These are phyloP conservation scores for Nyctibius bracteatus DNA, from an alignment of 2,113 vertebrate genomes.

Conservation along the genomic window DNA sequence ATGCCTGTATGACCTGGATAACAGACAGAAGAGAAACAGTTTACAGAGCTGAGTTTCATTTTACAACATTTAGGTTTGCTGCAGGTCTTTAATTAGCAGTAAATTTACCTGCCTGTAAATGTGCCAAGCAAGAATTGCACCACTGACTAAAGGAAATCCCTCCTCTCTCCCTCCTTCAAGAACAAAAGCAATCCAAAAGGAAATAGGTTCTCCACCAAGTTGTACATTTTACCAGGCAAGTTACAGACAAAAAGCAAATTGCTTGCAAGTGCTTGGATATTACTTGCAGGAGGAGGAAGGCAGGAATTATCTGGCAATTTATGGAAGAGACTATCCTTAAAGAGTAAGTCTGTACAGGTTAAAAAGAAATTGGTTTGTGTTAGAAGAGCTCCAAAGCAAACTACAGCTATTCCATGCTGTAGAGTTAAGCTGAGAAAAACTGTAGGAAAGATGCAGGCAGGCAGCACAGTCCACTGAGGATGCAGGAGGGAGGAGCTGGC, in stretches of 20 bases:
- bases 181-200: not conserved
- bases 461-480: not conserved
- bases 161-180: not conserved
- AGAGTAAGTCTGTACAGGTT: not conserved
- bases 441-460: not conserved
- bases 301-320: not conserved
- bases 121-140: not conserved
- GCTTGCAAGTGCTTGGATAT: not conserved
- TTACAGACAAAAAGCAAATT: not conserved
- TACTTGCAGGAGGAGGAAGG: not conserved
- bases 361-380: not conserved
- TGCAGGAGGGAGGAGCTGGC: not conserved
- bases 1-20: not conserved
- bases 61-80: not conserved
- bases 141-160: not conserved
- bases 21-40: not conserved
- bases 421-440: not conserved
- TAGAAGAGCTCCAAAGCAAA: not conserved
- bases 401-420: not conserved
- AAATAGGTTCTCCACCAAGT: not conserved
- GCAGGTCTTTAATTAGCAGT: not conserved
- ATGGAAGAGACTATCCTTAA: not conserved
- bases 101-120: not conserved
- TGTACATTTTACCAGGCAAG: not conserved
- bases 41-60: not conserved